Conservation (phyloP, 2,888 invertebrate species). For the Embidobia sp. region DNA sequence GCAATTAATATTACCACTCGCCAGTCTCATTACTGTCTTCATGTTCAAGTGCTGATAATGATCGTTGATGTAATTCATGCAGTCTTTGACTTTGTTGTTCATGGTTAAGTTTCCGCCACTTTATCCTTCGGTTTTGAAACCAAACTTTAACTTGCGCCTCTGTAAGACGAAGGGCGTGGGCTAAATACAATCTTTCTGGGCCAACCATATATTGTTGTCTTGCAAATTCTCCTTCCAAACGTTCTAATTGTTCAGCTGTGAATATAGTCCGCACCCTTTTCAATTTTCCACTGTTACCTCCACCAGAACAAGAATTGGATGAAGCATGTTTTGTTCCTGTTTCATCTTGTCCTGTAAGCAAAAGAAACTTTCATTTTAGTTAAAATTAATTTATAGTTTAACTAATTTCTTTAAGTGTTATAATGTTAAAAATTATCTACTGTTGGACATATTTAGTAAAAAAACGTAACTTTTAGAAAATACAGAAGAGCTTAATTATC, state of each 20-base stretch:
- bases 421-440: too few species aligned
- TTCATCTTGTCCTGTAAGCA: constrained; percentile 78
- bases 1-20: constrained; percentile 79
- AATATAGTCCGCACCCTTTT: constrained; percentile 98
- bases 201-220: constrained; percentile 99
- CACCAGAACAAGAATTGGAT: constrained; percentile 77
- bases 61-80: constrained; percentile 82
- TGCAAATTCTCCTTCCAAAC: constrained; percentile 96
- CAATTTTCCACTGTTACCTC: constrained; percentile 84
- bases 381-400: too few species aligned
- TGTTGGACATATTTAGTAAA: too few species aligned
- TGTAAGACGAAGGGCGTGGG: constrained; percentile 92
- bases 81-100: constrained; percentile 95
- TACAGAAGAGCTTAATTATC: too few species aligned
- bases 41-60: constrained; percentile 80
- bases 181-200: constrained; percentile 95
- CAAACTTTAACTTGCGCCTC: constrained; percentile 90
- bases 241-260: constrained; percentile 96
- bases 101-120: constrained; percentile 97
- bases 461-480: too few species aligned
- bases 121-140: constrained; percentile 93
- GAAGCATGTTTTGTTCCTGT: constrained; percentile 80
- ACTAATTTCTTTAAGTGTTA: too few species aligned
- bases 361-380: too few species aligned
- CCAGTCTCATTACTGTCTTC: constrained; percentile 82